phyloP scores from a whole-genome alignment of 2,888 invertebrate genomes.

The Cataglyphis altisquamis region DNA sequence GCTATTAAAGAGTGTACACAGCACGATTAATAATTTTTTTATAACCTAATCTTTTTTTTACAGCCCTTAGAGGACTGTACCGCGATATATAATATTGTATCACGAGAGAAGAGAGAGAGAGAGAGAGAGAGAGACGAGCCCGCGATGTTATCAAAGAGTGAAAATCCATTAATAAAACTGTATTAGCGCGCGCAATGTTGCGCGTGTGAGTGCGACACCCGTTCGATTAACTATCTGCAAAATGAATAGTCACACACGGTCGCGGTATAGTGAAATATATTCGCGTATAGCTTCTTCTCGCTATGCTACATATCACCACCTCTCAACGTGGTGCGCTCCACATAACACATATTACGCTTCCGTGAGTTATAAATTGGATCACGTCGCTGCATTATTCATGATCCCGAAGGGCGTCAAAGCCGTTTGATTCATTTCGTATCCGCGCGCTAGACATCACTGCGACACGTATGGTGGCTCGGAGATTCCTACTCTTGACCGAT shows the following conservation, averaged over 20 bases:
- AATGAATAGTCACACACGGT: constrained; percentile 59
- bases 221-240: constrained; percentile 71
- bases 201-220: constrained; percentile 21
- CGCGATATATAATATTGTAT: constrained; percentile 27
- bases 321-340: constrained; percentile 56
- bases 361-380: constrained; percentile 81
- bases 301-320: constrained; percentile 69
- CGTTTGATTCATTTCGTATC: constrained; percentile 81
- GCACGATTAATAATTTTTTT: constrained; percentile 48
- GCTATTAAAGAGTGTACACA: constrained; percentile 23
- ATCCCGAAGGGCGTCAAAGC: constrained; percentile 78
- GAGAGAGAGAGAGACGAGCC: neutral
- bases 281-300: constrained; percentile 70
- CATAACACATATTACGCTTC: constrained; percentile 78
- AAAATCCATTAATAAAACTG: constrained; percentile 46
- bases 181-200: neutral
- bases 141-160: constrained; percentile 44
- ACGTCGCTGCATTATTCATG: constrained; percentile 80
- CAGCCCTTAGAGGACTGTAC: neutral
- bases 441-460: constrained; percentile 70
- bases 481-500: constrained; percentile 66
- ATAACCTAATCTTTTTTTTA: constrained; percentile 28
- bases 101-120: constrained; percentile 2
- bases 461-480: constrained; percentile 61
- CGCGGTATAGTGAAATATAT: constrained; percentile 69